Evolutionary conservation across 37 sponge, comb jelly and placozoan genomes (phyloP), one percentile per base, ranked within the genome.

Genomic region (Crambe crambe): DNA sequence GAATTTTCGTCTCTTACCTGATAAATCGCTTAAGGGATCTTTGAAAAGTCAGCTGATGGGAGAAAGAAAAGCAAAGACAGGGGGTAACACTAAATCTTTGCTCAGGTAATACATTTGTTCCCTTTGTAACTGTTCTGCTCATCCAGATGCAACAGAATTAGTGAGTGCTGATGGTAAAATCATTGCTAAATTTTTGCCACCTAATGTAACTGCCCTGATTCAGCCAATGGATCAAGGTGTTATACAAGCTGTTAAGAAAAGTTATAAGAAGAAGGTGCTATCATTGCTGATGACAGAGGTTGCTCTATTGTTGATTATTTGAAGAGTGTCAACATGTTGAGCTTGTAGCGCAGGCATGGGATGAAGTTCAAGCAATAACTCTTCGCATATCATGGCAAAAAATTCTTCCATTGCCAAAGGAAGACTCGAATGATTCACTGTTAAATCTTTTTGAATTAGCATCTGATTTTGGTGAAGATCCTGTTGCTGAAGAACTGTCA

Each of bases 201-300:
- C 85, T 29, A 84, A 84, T 65, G 80, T 76, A 2, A 84, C 85
- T 12, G 76, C 85, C 5, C 17, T 84, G 8, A 67, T 84, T 35
- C 85, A 84, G 29, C 85, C 85, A 57, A 75, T 83, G 63, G 88
- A 87, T 75, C 77, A 80, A 71, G 90, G 85, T 1, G 72, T 84
- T 30, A 31, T 89, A 22, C 85, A 89, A 81, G 38, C 70, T 27
- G 4, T 80, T 39, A 87, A 75, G 82, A 30, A 77, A 40, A 44
- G 72, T 0, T 87, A 87, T 54, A 56, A 71, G 42, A 30, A 57
- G 31, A 38, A 63, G 3, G 29, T 84, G 61, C 58, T 84, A 60
- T 60, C 3, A 60, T 93, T 61, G 68, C 85, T 57, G 85, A 92
- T 84, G 90, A 84, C 21, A 4, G 20, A 21, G 83, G 76, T 60